These are phyloP conservation scores for Sinotaia quadrata DNA, from an alignment of 2,888 invertebrate genomes.

Conservation along the genomic window DNA sequence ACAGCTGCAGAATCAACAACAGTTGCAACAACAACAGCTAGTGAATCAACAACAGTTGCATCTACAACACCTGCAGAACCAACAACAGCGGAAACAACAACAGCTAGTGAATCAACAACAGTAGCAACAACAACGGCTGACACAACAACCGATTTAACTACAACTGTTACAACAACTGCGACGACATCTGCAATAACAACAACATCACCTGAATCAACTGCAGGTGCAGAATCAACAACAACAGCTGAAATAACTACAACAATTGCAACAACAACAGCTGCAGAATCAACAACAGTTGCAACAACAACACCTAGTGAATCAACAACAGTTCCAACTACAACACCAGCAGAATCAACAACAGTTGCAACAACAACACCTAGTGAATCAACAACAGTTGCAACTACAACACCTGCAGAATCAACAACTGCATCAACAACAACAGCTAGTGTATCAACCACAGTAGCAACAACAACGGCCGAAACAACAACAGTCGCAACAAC, in stretches of 20 bases:
- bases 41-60: neutral
- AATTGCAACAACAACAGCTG: neutral
- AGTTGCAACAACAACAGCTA: neutral
- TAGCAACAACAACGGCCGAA: neutral
- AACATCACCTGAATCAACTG: neutral
- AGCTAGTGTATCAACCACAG: neutral
- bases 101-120: neutral
- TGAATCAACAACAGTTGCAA: neutral
- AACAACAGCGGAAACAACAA: too few relatives aligned
- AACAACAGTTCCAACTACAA: too few relatives aligned
- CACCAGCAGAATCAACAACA: neutral
- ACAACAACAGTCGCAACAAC: neutral
- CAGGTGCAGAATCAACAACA: neutral
- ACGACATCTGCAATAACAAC: constrained; percentile 2
- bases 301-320: neutral
- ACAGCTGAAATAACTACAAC: constrained; percentile 1
- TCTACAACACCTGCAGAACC: too few relatives aligned
- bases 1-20: neutral
- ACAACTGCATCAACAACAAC: neutral
- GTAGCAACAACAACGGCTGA: neutral
- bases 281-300: neutral
- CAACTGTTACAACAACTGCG: neutral
- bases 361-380: neutral
- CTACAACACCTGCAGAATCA: neutral
- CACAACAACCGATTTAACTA: neutral